Base-by-base conservation (phyloP, 2,113 vertebrate genomes). In the Dermatemys mawii region DNA sequence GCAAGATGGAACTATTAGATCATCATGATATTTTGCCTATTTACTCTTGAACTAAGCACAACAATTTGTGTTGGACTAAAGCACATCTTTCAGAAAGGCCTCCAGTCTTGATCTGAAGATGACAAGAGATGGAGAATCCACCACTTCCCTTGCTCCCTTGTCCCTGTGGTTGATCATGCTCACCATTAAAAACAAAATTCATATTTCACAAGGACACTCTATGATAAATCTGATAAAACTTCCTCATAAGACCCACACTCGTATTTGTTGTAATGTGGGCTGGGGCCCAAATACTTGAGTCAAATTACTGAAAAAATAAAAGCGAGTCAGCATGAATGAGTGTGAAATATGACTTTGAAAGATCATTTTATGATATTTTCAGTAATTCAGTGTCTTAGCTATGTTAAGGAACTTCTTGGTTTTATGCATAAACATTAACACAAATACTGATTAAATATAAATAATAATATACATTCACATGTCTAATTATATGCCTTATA, bases 351-450 rank as follows among this genome's bases (percentile, higher is more conserved):
- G 0, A 76, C 51, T 51, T 67, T 83, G 29, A 88, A 90, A 48
- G 24, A 63, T 9, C 11, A 26, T 80, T 84, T 86, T 90, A 70
- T 57, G 83, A 5, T 5, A 29, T 93, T 91, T 92, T 91, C 78
- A 87, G 35, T 78, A 81, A 73, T 92, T 96, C 48, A 89, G 2
- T 38, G 8, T 67, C 55, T 67, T 90, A 55, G 22, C 76, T 95
- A 80, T 10, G 54, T 92, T 93, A 51, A 63, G 44, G 53, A 88
- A 76, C 21, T 11, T 94, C 9, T 6, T 67, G 1, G 2, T 81
- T 96, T 92, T 92, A 93, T 94, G 49, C 81, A 88, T 88, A 41
- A 90, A 13, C 41, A 86, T 92, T 89, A 94, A 87, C 90, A 29
- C 2, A 55, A 93, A 60, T 79, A 22, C 26, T 55, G 54, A 55